Conservation (phyloP, 30 jellyfish, hydroid and myxozoan genomes). For the Hydractinia echinata region DNA sequence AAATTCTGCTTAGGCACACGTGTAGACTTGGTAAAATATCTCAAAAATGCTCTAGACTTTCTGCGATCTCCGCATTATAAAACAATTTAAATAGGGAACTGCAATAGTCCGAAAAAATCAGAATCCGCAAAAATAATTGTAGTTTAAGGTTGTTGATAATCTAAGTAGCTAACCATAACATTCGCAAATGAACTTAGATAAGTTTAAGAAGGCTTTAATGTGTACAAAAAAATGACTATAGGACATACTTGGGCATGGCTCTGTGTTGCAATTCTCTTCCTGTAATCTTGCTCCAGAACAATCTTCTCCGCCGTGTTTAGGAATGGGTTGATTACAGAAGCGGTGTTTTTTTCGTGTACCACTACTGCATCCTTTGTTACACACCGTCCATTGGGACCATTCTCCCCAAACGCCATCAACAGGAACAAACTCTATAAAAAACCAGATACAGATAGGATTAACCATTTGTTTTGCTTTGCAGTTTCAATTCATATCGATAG, state of each 20-base stretch:
- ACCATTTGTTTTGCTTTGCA: neutral
- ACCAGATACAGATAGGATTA: neutral
- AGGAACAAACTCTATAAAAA: neutral
- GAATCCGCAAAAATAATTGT: no score
- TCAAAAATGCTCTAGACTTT: no score
- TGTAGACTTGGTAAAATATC: no score
- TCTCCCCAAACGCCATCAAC: constrained; percentile 38
- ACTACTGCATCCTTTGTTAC: constrained; percentile 35
- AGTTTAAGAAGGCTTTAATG: neutral
- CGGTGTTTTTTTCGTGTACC: constrained; percentile 23
- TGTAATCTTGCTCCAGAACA: constrained; percentile 24
- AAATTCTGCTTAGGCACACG: no score
- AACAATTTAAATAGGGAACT: no score
- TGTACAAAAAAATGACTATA: neutral
- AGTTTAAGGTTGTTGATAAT: no score
- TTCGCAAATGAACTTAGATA: neutral
- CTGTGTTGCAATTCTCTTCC: constrained; percentile 6
- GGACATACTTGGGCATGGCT: constrained; percentile 36
- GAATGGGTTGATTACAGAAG: constrained; percentile 30
- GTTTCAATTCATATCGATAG: neutral
- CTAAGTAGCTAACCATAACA: neutral
- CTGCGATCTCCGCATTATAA: no score
- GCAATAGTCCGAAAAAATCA: no score
- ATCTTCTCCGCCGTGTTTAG: constrained; percentile 38
- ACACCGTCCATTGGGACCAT: constrained; percentile 29